phyloP scores from a whole-genome alignment of 2,113 vertebrate genomes.

The Holacanthus passer region DNA sequence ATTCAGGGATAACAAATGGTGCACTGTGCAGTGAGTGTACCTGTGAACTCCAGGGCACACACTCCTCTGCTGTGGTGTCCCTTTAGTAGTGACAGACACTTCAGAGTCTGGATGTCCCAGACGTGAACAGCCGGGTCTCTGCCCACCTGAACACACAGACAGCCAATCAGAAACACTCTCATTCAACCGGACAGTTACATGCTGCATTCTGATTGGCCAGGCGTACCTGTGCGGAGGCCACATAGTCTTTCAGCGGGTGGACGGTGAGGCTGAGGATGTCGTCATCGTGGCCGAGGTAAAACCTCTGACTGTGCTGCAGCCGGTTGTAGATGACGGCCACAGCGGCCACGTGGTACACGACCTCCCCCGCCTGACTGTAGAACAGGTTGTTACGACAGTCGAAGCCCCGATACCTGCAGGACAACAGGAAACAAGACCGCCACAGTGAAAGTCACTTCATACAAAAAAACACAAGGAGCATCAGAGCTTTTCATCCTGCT shows the following conservation, averaged over 20 bases:
- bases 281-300: constrained; percentile 96
- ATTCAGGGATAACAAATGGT: background rate
- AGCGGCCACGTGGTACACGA: constrained; percentile 96
- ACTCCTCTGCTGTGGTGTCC: constrained; percentile 95
- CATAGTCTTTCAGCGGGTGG: constrained; percentile 94
- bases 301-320: constrained; percentile 91
- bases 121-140: constrained; percentile 95
- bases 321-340: constrained; percentile 92
- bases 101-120: constrained; percentile 95
- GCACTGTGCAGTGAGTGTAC: constrained; percentile 66
- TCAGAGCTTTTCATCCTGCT: too few species aligned
- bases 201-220: background rate
- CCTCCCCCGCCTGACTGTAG: constrained; percentile 94
- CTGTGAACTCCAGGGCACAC: constrained; percentile 96
- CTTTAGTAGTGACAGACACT: constrained; percentile 93
- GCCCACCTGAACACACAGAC: constrained; percentile 86
- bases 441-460: constrained; percentile 2
- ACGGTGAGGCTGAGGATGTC: constrained; percentile 94
- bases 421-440: background rate
- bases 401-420: constrained; percentile 92
- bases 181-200: fast-evolving
- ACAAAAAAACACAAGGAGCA: too few species aligned
- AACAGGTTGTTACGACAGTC: constrained; percentile 97
- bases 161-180: constrained; percentile 36
- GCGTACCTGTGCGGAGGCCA: constrained; percentile 93